Conservation (phyloP, 2,888 invertebrate genomes). For the Leptinotarsa tumamoca region DNA sequence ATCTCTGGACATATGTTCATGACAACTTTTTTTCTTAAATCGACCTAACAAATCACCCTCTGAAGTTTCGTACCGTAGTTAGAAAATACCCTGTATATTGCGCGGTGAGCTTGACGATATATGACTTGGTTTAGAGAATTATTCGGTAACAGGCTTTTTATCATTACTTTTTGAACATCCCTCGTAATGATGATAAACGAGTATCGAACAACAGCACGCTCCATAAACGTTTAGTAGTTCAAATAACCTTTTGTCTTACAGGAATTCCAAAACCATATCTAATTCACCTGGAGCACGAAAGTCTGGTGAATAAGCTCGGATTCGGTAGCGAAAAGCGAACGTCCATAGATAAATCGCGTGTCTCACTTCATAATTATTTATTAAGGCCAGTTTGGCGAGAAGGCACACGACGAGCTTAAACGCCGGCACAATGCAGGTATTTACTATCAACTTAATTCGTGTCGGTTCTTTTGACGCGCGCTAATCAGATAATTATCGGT, state of each 20-base stretch:
- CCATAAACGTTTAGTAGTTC: not conserved
- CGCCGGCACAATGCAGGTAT: conserved; percentile 19
- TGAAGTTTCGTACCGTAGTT: too few species aligned
- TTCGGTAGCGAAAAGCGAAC: conserved; percentile 20
- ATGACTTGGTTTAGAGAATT: too few species aligned
- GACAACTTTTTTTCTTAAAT: too few species aligned
- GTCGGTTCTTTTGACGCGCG: conserved; percentile 45
- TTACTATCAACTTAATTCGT: conserved; percentile 26
- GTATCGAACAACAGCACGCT: not conserved
- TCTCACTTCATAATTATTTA: conserved; percentile 14
- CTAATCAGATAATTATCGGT: conserved; percentile 48
- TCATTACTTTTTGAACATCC: too few species aligned
- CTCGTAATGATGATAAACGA: too few species aligned
- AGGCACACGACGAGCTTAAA: conserved; percentile 17
- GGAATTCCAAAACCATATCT: not conserved
- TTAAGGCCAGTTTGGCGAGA: conserved; percentile 21
- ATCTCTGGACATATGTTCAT: too few species aligned
- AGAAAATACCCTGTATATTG: too few species aligned
- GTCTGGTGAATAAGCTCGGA: not conserved
- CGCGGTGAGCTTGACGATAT: too few species aligned
- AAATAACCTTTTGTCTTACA: not conserved
- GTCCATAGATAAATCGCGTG: conserved; percentile 19
- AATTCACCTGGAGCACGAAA: not conserved
- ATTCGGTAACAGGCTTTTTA: too few species aligned
- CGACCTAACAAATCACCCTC: too few species aligned